Percentiles rank a stretch among this genome's conserved stretches.
Conservation (phyloP, 2,888 invertebrate genomes). For the Cephus nigrinus region DNA sequence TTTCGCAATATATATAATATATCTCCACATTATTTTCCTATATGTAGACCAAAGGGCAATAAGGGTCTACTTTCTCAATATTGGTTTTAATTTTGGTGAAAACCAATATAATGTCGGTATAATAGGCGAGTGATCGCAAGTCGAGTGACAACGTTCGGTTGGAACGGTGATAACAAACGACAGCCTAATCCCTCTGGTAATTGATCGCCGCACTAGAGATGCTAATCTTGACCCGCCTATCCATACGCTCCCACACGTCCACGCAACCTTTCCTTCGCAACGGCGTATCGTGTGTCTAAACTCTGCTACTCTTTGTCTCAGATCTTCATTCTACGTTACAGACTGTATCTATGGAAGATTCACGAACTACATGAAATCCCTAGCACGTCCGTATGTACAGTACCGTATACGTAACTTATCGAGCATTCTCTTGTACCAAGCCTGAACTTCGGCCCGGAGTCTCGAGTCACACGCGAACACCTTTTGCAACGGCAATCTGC, state of each 20-base stretch:
- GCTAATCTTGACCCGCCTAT: conserved; percentile 36
- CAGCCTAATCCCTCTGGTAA: conserved; percentile 47
- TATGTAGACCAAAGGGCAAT: background rate
- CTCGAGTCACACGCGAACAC: background rate
- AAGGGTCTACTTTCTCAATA: background rate
- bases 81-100: conserved; percentile 28
- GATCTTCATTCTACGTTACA: background rate
- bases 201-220: conserved; percentile 44
- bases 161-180: conserved; percentile 41
- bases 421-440: background rate
- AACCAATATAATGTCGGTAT: conserved; percentile 23
- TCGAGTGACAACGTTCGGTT: conserved; percentile 38
- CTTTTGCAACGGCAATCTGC: conserved; percentile 40
- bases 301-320: background rate
- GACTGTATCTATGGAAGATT: background rate
- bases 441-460: background rate
- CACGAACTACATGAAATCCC: background rate
- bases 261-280: background rate
- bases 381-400: too few species aligned
- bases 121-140: conserved; percentile 22
- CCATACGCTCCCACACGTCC: background rate
- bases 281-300: background rate
- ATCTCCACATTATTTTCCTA: background rate
- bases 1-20: background rate
- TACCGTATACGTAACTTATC: background rate